phyloP scores from a whole-genome alignment of 2,888 invertebrate genomes.

The Trachelus tabidus region DNA sequence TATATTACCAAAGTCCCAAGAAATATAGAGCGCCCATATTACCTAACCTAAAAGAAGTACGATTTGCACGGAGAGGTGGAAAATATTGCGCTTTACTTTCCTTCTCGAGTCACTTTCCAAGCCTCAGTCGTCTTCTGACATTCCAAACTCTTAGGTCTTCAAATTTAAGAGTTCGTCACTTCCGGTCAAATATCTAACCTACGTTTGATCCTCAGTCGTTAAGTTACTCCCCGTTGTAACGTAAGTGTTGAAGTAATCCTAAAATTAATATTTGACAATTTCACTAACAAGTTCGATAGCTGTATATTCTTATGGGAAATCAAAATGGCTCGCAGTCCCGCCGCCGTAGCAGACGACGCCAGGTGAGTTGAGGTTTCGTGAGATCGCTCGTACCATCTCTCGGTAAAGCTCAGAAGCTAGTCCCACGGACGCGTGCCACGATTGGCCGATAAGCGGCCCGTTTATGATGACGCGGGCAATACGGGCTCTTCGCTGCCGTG shows the following conservation, averaged over 20 bases:
- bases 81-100: slow-evolving; percentile 17
- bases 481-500: slow-evolving; percentile 9
- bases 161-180: not conserved
- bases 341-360: not conserved
- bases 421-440: slow-evolving; percentile 37
- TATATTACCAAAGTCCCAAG: slow-evolving; percentile 33
- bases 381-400: slow-evolving; percentile 53
- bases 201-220: not conserved
- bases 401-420: slow-evolving; percentile 55
- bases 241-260: not conserved
- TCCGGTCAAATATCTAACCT: not conserved
- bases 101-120: not conserved
- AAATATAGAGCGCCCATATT: slow-evolving; percentile 30
- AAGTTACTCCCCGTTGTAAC: not conserved
- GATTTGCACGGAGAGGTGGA: slow-evolving; percentile 21
- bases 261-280: not conserved
- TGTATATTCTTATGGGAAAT: not conserved
- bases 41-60: slow-evolving; percentile 17
- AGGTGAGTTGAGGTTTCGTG: not conserved
- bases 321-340: not conserved
- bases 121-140: slow-evolving; percentile 29
- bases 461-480: slow-evolving; percentile 34
- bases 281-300: not conserved
- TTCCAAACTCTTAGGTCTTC: not conserved
- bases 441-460: slow-evolving; percentile 58